Conservation (phyloP, 2,888 invertebrate species). For the Orthonevra nobilis region DNA sequence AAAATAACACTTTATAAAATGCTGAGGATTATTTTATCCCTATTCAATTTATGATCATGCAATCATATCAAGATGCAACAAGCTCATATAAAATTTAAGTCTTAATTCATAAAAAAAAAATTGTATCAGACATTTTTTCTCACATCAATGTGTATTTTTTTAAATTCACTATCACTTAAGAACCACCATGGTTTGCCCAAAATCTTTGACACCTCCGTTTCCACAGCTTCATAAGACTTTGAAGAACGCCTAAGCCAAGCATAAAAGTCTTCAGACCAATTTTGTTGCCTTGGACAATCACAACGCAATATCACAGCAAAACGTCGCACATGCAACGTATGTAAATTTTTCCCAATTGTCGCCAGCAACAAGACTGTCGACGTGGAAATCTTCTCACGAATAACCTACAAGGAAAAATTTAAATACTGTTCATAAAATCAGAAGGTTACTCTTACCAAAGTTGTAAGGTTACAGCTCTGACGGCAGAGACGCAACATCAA, state of each 20-base stretch:
- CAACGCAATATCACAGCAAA: slow-evolving; percentile 87
- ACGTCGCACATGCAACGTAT: slow-evolving; percentile 84
- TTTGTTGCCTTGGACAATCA: slow-evolving; percentile 85
- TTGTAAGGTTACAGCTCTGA: slow-evolving; percentile 85
- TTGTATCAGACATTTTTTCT: slow-evolving; percentile 68
- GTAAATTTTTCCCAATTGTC: slow-evolving; percentile 83
- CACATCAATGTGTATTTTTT: slow-evolving; percentile 80
- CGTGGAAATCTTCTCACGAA: slow-evolving; percentile 89
- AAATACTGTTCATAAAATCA: neutral
- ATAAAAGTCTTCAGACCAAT: slow-evolving; percentile 86
- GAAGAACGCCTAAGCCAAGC: slow-evolving; percentile 84
- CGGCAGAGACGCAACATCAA: slow-evolving; percentile 84
- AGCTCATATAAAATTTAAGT: too few relatives aligned
- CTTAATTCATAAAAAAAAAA: too few relatives aligned
- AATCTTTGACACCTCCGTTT: slow-evolving; percentile 85
- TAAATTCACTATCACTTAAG: slow-evolving; percentile 85
- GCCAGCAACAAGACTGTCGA: slow-evolving; percentile 87
- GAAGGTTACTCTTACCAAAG: slow-evolving; percentile 82
- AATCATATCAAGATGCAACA: too few relatives aligned
- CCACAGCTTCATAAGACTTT: slow-evolving; percentile 84
- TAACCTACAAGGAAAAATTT: slow-evolving; percentile 81
- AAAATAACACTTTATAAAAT: too few relatives aligned
- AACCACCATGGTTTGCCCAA: slow-evolving; percentile 86
- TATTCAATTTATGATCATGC: too few relatives aligned
- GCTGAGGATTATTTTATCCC: too few relatives aligned